Base-by-base conservation (phyloP, 2,113 vertebrate genomes). In the Odocoileus virginianus region DNA sequence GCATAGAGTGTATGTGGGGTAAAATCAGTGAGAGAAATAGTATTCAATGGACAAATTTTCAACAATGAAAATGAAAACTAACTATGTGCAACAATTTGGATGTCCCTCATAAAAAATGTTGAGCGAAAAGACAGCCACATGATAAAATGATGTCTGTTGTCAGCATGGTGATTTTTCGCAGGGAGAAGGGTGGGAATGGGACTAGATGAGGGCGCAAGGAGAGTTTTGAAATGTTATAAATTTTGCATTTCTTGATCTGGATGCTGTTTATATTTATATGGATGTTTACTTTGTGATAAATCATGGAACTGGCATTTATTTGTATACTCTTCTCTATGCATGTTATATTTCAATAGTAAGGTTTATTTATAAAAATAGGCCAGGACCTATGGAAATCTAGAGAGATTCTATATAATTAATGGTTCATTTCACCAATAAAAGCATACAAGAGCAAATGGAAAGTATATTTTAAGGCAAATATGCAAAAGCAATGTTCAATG, bases 401-500 rank as follows among this genome's bases (percentile, higher is more conserved):
- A 86, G 76, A 67, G 7, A 55, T 30, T 50, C 10, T 64, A 52
- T 4, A 45, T 5, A 95, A 78, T 83, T 61, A 89, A 82, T 57
- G 45, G 60, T 50, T 78, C 30, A 86, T 71, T 74, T 89, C 55
- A 86, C 16, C 71, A 92, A 82, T 76, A 21, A 87, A 76, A 91
- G 43, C 47, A 33, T 47, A 85, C 28, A 23, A 55, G 7, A 79
- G 19, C 25, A 92, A 61, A 57, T 36, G 76, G 88, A 82, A 21
- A 87, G 1, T 47, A n/a, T 84, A 90, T 71, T 96, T 93, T 90
- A 87, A 95, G n/a, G 50, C 9, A 97, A 90, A 83, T 82, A 87
- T 60, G 5, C 64, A 93, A 95, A 94, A 87, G 6, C 67, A 87
- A 52, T 50, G 15, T 45, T 95, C 30, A 78, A 64, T 12, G 55